These are phyloP conservation scores for Zophobas atratus DNA, from an alignment of 1,140 invertebrate genomes.

Conservation along the genomic window DNA sequence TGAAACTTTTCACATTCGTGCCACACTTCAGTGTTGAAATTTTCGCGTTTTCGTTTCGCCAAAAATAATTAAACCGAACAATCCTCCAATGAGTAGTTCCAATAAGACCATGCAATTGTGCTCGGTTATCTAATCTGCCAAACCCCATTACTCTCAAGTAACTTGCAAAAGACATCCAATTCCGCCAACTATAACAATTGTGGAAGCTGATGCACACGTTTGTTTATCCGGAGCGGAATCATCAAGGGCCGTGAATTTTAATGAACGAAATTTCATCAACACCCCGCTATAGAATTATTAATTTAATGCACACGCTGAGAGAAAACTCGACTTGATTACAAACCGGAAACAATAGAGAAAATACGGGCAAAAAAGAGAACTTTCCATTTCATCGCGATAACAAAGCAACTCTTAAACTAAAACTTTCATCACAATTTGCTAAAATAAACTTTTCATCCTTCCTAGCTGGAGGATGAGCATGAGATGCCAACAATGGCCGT, in stretches of 20 bases:
- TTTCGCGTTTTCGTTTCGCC: not conserved
- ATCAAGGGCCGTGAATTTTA: conserved; percentile 17
- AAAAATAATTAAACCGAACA: conserved; percentile 19
- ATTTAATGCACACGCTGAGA: conserved; percentile 8
- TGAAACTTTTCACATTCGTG: not conserved
- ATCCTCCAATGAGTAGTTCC: conserved; percentile 12
- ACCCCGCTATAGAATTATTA: conserved; percentile 12
- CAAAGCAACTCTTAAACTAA: conserved; percentile 34
- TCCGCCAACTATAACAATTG: conserved; percentile 41
- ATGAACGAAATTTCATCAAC: conserved; percentile 32
- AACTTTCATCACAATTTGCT: conserved; percentile 49
- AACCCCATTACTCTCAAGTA: conserved; percentile 43
- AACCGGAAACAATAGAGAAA: not conserved
- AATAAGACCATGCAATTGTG: conserved; percentile 28
- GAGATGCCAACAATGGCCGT: conserved; percentile 51
- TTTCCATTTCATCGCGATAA: conserved; percentile 13
- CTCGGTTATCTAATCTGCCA: conserved; percentile 41
- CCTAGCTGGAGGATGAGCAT: conserved; percentile 40
- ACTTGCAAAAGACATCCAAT: conserved; percentile 49
- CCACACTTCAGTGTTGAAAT: not conserved
- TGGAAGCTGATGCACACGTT: conserved; percentile 6
- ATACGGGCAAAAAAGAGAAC: not conserved
- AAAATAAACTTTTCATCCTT: conserved; percentile 49
- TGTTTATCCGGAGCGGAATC: conserved; percentile 16
- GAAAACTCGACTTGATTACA: conserved; percentile 9